phyloP scores from a whole-genome alignment of 2,797 vertebrate species.

The Crenichthys baileyi region DNA sequence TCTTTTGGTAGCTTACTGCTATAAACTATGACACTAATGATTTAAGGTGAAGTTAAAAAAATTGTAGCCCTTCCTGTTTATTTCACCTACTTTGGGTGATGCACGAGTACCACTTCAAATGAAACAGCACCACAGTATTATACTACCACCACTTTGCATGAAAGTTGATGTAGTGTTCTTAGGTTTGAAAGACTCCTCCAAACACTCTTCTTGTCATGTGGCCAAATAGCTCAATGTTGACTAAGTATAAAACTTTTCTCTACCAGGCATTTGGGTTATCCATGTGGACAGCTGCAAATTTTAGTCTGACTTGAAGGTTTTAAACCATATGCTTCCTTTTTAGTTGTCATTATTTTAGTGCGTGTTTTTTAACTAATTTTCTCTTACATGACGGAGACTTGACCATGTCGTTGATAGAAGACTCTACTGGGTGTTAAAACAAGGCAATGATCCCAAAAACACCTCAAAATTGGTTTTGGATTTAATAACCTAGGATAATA shows the following conservation, averaged over 20 bases:
- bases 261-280: not conserved
- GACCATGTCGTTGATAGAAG: not conserved
- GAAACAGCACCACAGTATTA: not conserved
- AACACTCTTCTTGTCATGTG: not conserved
- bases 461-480: not conserved
- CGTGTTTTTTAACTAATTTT: not conserved
- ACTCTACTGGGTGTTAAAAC: not conserved
- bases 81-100: not conserved
- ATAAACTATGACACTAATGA: not conserved
- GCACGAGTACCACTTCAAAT: not conserved
- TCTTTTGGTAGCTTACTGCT: not conserved
- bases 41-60: not conserved
- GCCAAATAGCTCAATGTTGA: not conserved
- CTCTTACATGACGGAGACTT: not conserved
- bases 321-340: not conserved
- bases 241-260: not conserved
- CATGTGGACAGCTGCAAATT: not conserved
- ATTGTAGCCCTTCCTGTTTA: not conserved
- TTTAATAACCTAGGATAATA: not conserved
- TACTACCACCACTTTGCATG: not conserved
- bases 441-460: not conserved
- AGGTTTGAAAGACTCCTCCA: not conserved
- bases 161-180: not conserved
- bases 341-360: not conserved
- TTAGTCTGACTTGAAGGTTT: not conserved